Percentiles rank a stretch among this genome's conserved stretches.
Evolutionary conservation across 2,888 invertebrate species (phyloP).

Genomic region (Catocala fraxini): DNA sequence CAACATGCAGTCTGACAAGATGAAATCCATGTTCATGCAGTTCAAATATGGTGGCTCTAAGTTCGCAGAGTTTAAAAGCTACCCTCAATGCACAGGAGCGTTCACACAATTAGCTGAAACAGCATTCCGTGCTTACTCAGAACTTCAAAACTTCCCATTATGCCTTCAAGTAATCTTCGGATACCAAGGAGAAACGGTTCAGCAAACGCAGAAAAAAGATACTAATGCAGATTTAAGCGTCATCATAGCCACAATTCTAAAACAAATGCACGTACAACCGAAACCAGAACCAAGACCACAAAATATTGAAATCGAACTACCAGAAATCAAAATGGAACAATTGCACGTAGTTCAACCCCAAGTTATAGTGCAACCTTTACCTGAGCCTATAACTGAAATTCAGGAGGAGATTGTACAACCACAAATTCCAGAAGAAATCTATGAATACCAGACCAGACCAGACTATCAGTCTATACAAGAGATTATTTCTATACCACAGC

Average conservation of each 20-base stretch:
- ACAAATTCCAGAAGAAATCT: too few species aligned
- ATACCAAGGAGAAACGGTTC: background rate
- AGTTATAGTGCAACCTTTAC: background rate
- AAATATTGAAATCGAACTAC: background rate
- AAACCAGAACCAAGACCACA: background rate
- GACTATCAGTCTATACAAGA: background rate
- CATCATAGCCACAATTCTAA: background rate
- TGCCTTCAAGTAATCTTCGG: constrained; percentile 23
- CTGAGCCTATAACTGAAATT: background rate
- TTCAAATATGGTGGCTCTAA: too few species aligned
- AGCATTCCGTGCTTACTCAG: constrained; percentile 49
- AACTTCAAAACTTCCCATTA: constrained; percentile 43
- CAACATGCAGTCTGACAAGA: background rate
- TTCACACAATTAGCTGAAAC: constrained; percentile 50
- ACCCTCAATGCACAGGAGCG: constrained; percentile 50
- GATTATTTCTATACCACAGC: background rate
- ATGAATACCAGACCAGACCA: background rate
- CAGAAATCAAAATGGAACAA: background rate
- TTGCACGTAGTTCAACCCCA: background rate
- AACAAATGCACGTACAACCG: background rate
- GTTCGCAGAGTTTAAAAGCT: background rate
- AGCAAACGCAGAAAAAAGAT: background rate
- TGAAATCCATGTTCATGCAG: background rate
- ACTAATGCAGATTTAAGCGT: background rate
- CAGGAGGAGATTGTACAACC: too few species aligned